phyloP scores from a whole-genome alignment of 2,888 invertebrate genomes.

The Prostheceraeus crozeri region DNA sequence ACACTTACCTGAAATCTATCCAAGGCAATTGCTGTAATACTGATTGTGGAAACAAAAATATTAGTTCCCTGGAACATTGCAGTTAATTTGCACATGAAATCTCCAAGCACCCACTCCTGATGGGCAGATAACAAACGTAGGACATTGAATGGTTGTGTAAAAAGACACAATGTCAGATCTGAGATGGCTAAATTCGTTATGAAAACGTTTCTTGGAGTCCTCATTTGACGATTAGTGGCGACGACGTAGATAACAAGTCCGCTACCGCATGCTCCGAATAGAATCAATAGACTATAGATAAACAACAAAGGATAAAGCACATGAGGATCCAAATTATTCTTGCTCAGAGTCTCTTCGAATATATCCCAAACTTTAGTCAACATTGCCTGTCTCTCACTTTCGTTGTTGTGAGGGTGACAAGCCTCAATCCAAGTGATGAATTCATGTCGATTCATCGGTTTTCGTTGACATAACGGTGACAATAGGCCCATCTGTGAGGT shows the following conservation, averaged over 20 bases:
- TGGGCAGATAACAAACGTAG: slow-evolving; percentile 71
- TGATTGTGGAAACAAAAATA: slow-evolving; percentile 84
- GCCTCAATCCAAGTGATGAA: no score
- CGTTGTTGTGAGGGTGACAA: no score
- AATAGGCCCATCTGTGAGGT: no score
- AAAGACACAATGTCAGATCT: slow-evolving; percentile 74
- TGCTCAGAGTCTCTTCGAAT: no score
- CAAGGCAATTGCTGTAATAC: slow-evolving; percentile 74
- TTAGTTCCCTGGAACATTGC: slow-evolving; percentile 79
- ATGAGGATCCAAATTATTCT: no score
- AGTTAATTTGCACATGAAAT: slow-evolving; percentile 74
- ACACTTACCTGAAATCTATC: slow-evolving; percentile 46
- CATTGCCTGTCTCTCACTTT: no score
- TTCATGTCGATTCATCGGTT: no score
- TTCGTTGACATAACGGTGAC: no score
- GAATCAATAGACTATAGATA: slow-evolving; percentile 61
- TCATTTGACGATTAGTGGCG: slow-evolving; percentile 78
- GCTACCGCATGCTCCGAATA: slow-evolving; percentile 76
- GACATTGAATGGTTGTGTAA: slow-evolving; percentile 80
- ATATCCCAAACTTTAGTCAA: no score
- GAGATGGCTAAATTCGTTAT: slow-evolving; percentile 75
- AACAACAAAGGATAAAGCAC: no score
- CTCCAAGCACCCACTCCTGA: slow-evolving; percentile 73
- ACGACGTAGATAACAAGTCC: slow-evolving; percentile 72
- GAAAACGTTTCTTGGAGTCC: slow-evolving; percentile 83